phyloP scores from a whole-genome alignment of 53 echinoderm and acorn worm genomes.

The Paracentrotus lividus region DNA sequence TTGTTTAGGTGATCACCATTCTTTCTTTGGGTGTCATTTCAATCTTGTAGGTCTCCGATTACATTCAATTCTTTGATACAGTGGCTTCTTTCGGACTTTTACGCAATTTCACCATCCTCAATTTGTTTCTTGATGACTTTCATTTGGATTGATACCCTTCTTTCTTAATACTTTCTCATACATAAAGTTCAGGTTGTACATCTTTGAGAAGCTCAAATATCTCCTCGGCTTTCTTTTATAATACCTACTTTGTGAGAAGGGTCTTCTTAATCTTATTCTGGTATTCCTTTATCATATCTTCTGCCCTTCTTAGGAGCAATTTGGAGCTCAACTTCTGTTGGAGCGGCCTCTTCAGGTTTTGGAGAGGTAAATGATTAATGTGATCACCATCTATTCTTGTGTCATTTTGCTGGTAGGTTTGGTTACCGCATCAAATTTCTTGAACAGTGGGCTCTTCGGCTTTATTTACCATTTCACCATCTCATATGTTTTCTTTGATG shows the following conservation, averaged over 20 bases:
- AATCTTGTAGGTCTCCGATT: too few relatives aligned
- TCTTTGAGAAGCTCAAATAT: slow-evolving; percentile 82
- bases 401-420: not conserved
- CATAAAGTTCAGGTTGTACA: slow-evolving; percentile 64
- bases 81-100: too few relatives aligned
- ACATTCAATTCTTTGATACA: too few relatives aligned
- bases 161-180: slow-evolving; percentile 80
- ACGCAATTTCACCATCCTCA: too few relatives aligned
- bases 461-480: slow-evolving; percentile 70
- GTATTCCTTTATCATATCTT: too few relatives aligned
- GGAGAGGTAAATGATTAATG: not conserved
- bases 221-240: too few relatives aligned
- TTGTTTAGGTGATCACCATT: too few relatives aligned
- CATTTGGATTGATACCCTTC: slow-evolving; percentile 70
- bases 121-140: slow-evolving; percentile 74
- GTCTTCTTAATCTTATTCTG: too few relatives aligned
- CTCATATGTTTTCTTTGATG: slow-evolving; percentile 74
- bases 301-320: slow-evolving; percentile 58
- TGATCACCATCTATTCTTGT: not conserved
- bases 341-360: not conserved
- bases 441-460: slow-evolving; percentile 63
- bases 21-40: too few relatives aligned
- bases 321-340: slow-evolving; percentile 17
- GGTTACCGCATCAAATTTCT: slow-evolving; percentile 16
- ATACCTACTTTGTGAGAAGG: too few relatives aligned